phyloP scores from a whole-genome alignment of 1,140 invertebrate genomes.

The Bombus pascuorum region DNA sequence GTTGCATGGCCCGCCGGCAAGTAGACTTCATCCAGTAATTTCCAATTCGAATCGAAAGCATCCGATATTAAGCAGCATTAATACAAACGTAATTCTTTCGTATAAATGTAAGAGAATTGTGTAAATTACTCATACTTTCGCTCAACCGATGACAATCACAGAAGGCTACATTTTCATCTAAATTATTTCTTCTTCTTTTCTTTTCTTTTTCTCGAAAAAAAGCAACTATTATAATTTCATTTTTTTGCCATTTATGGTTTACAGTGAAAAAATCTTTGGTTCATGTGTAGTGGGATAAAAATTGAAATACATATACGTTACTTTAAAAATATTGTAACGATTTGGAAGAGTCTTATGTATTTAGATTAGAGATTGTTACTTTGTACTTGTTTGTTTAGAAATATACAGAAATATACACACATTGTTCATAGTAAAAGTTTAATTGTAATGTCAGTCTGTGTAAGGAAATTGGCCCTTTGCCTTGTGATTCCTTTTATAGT shows the following conservation, averaged over 20 bases:
- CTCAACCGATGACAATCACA: background rate
- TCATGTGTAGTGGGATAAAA: background rate
- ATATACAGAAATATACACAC: background rate
- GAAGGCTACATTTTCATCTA: background rate
- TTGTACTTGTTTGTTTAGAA: background rate
- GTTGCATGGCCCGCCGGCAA: slow-evolving; percentile 46
- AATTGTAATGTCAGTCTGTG: background rate
- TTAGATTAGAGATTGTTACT: background rate
- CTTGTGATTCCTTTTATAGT: too few relatives aligned
- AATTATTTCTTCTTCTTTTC: background rate
- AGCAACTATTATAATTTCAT: too few relatives aligned
- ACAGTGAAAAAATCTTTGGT: background rate
- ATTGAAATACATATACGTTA: background rate
- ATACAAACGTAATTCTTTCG: slow-evolving; percentile 10
- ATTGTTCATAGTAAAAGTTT: background rate
- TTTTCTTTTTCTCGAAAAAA: too few relatives aligned
- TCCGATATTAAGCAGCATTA: slow-evolving; percentile 8
- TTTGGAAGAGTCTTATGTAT: background rate
- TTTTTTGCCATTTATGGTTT: background rate
- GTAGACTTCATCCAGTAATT: slow-evolving; percentile 55
- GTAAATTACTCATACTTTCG: background rate
- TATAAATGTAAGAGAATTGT: background rate
- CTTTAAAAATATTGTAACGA: background rate
- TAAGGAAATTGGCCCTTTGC: too few relatives aligned
- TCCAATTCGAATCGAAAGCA: slow-evolving; percentile 40